Conservation (phyloP, 2,113 vertebrate genomes). For the Myotis brandtii region DNA sequence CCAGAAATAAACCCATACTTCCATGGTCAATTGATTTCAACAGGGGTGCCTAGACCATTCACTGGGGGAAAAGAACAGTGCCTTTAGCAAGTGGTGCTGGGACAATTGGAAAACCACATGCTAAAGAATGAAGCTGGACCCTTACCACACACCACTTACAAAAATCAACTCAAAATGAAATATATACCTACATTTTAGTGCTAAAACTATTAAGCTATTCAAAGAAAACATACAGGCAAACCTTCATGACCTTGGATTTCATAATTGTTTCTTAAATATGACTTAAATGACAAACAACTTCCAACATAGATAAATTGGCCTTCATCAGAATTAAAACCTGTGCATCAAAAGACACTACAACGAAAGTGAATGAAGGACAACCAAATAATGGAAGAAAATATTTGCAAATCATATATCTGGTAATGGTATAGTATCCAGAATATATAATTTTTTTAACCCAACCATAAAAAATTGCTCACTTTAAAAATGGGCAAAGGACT, state of each 20-base stretch:
- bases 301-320: background rate
- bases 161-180: background rate
- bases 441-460: background rate
- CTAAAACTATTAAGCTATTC: background rate
- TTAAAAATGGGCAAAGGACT: background rate
- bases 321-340: slow-evolving; percentile 1
- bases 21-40: background rate
- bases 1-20: background rate
- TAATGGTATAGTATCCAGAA: background rate
- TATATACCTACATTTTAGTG: background rate
- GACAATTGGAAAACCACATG: background rate
- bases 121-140: background rate
- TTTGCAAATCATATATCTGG: background rate
- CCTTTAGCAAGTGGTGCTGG: background rate
- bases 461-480: background rate
- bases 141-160: background rate
- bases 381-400: background rate
- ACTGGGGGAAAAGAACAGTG: background rate
- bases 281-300: background rate
- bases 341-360: background rate
- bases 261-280: background rate
- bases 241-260: background rate
- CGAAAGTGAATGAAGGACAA: slow-evolving; percentile 13
- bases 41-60: background rate
- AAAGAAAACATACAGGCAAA: background rate